Percentiles rank a stretch among this genome's conserved stretches.
Evolutionary conservation across 2,888 invertebrate species (phyloP).

Genomic region (Harpagoxenus sublaevis): DNA sequence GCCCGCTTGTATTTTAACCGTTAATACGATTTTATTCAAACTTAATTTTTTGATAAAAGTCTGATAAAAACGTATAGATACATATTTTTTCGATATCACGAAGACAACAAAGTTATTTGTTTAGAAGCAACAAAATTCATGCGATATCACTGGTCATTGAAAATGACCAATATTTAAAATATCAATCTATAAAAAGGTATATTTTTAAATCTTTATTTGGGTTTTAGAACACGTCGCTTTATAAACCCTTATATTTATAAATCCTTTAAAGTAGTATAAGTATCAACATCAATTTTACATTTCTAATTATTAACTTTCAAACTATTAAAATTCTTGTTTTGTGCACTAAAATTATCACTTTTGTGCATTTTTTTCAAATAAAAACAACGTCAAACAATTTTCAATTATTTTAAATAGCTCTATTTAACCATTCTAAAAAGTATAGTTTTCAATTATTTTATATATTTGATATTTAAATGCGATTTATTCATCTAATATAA

Average conservation of each 20-base stretch:
- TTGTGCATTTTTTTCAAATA: neutral
- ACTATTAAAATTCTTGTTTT: conserved; percentile 1
- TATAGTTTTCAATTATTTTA: neutral
- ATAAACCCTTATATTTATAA: neutral
- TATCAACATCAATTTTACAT: neutral
- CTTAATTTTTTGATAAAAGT: conserved; percentile 4
- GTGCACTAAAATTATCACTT: conserved; percentile 23
- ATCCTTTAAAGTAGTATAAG: neutral
- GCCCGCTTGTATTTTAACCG: conserved; percentile 20
- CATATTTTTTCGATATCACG: neutral
- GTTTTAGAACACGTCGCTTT: neutral
- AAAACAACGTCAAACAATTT: conserved; percentile 1
- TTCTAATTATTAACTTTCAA: conserved; percentile 2
- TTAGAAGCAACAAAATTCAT: conserved; percentile 10
- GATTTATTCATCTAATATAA: neutral
- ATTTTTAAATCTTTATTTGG: neutral
- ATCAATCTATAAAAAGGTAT: neutral
- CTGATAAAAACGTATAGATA: neutral
- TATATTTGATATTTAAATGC: neutral
- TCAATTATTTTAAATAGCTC: neutral
- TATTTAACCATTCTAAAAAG: neutral
- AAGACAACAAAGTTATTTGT: neutral
- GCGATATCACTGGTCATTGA: neutral
- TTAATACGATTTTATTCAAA: conserved; percentile 8
- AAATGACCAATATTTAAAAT: neutral